Evolutionary conservation across 1,140 invertebrate species (phyloP).

Genomic region (Seison nebaliae): DNA sequence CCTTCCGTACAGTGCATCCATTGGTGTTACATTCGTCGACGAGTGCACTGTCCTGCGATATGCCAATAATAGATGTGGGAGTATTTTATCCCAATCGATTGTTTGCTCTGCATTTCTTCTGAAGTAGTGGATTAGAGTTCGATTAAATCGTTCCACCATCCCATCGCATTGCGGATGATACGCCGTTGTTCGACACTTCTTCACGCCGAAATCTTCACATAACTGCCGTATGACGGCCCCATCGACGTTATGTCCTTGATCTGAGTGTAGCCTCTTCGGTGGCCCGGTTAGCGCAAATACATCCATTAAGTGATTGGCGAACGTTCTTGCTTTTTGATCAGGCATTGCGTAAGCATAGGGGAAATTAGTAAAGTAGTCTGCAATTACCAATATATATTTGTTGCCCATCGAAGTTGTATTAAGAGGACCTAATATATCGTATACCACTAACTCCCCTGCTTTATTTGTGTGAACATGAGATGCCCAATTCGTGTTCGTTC

Average conservation of each 20-base stretch:
- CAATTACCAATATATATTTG: slow-evolving; percentile 15
- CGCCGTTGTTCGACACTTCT: slow-evolving; percentile 15
- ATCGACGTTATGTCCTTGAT: slow-evolving; percentile 14
- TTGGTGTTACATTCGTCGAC: too few species aligned
- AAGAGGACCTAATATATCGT: not conserved
- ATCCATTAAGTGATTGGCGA: slow-evolving; percentile 14
- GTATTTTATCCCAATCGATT: slow-evolving; percentile 15
- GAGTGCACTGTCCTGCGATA: slow-evolving; percentile 16
- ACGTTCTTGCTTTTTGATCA: slow-evolving; percentile 15
- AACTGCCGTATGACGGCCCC: slow-evolving; percentile 1
- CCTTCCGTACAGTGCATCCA: too few species aligned
- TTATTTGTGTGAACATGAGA: slow-evolving; percentile 5
- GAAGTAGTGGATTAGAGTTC: slow-evolving; percentile 13
- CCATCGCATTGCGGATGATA: slow-evolving; percentile 21
- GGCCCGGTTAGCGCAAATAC: slow-evolving; percentile 1
- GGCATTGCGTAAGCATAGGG: slow-evolving; percentile 15
- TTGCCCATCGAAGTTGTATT: not conserved
- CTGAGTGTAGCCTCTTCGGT: not conserved
- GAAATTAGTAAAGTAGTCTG: slow-evolving; percentile 17
- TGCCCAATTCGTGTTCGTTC: too few species aligned
- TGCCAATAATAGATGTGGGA: slow-evolving; percentile 14
- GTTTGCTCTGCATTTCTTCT: slow-evolving; percentile 6
- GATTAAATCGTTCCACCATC: slow-evolving; percentile 18
- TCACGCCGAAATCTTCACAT: slow-evolving; percentile 14
- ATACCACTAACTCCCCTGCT: slow-evolving; percentile 1